Evolutionary conservation across 1,140 invertebrate genomes (phyloP).

Genomic region (Penaeus japonicus): DNA sequence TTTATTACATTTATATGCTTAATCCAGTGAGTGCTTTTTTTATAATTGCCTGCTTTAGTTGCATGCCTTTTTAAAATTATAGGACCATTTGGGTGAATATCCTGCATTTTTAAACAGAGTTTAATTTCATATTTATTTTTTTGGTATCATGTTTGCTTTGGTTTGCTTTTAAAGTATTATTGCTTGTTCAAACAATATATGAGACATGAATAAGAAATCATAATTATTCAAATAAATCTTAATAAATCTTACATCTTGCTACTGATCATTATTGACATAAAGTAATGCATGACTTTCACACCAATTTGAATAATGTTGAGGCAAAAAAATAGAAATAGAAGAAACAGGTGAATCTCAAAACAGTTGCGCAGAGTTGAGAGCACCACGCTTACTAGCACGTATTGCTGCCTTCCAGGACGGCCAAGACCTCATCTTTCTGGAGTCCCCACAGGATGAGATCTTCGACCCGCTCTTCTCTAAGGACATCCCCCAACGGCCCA

Average conservation of each 20-base stretch:
- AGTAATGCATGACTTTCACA: too few relatives aligned
- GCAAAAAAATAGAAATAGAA: too few relatives aligned
- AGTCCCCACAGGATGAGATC: conserved; percentile 47
- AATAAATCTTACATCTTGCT: too few relatives aligned
- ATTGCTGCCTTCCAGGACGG: conserved; percentile 17
- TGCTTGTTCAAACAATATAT: too few relatives aligned
- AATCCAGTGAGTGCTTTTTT: conserved; percentile 21
- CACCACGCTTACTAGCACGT: too few relatives aligned
- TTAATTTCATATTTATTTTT: background rate
- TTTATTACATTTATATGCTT: conserved; percentile 17
- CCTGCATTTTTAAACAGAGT: background rate
- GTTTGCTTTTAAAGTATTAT: background rate
- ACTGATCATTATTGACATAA: too few relatives aligned
- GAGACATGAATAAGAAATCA: too few relatives aligned
- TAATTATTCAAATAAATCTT: too few relatives aligned
- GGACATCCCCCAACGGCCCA: background rate
- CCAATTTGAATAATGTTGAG: too few relatives aligned
- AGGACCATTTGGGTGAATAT: conserved; percentile 12
- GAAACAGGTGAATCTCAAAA: too few relatives aligned
- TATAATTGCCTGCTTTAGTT: conserved; percentile 20
- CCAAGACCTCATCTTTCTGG: conserved; percentile 45
- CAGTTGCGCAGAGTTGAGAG: too few relatives aligned
- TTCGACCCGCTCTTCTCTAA: conserved; percentile 41
- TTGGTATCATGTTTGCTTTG: background rate
- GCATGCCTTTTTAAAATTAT: conserved; percentile 12